Base-by-base conservation (phyloP, 2,797 vertebrate genomes). In the Hozukius guyotensis region DNA sequence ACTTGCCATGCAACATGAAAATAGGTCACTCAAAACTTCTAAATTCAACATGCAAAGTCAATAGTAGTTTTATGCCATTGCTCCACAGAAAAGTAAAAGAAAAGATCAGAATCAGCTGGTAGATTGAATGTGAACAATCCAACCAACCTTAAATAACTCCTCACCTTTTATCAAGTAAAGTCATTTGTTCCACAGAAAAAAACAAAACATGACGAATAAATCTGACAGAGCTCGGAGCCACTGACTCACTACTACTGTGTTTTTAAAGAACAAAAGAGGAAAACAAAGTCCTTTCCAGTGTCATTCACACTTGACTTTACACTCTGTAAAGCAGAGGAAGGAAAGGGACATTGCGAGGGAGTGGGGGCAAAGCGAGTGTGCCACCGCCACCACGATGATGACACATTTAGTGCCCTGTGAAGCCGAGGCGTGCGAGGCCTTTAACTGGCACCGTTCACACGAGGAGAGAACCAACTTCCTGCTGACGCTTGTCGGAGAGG, bases 391-490 rank as follows among this genome's bases (percentile, higher is more conserved):
- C 31, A 18, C 31, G 12, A 71, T 42, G 68, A 91, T 93, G 93
- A 93, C 89, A 92, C 82, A 90, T 93, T 93, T 87, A 88, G 80
- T 67, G 64, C 59, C 60, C 81, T 74, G 82, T 87, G 90, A 93
- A 92, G 93, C 85, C 11, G 18, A 75, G 61, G 83, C 78, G 61
- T 85, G 80, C 16, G 0, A 81, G 77, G 73, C 78, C 63, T 90
- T 86, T 66, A 76, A 89, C 86, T 87, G 89, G 88, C 88, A 92
- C 65, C 2, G 66, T 71, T 89, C 87, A 82, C 85, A 86, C 75
- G 42, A 77, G 68, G 68, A 87, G 78, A 78, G 72, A 85, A 75
- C 46, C 64, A 2, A 84, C 87, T 91, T 93, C 86, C 91, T 71
- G 78, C 77, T 75, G 25, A 71, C 22, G 69, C 84, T 27, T 65